Base-by-base conservation (phyloP, 1,140 invertebrate genomes). In the Linepithema humile region DNA sequence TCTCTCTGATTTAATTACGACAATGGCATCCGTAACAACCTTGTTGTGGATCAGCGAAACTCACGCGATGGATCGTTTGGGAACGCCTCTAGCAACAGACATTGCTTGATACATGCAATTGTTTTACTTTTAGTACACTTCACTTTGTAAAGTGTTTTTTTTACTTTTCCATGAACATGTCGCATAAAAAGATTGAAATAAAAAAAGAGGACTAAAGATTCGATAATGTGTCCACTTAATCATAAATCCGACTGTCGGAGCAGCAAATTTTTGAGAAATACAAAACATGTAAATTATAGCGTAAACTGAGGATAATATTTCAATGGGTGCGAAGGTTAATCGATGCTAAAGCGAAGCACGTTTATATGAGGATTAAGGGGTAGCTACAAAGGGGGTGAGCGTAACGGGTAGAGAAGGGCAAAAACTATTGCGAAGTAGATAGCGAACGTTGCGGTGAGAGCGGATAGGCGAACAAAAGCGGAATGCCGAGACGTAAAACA, bases 371-470 rank as follows among this genome's bases (percentile, higher is more conserved):
- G 53, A 64, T 55, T 74, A 87, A 84, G 59, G 45, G 60, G 40
- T 12, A 20, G 20, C 29, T 55, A 43, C 75, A 70, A 69, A 32
- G 35, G 35, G 6, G 35, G 55, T 12, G 7, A 12, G 35, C 3
- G 60, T 17, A 59, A 35, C 5, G 29, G n/a, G 20, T 3, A 2
- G 62, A 29, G 1, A 12, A 17, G 72, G 59, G 57, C 12, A 77
- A 83, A 83, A 83, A 83, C 82, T 75, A 75, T 83, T 43, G 59
- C 82, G 59, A 83, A 75, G 57, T 64, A 74, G 70, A 75, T 75
- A 75, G 82, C 35, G 70, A 74, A 43, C 59, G 45, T n/a, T 75
- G 82, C 35, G 82, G 82, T 75, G 35, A 74, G 45, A 29, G 69
- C 23, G 80, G 59, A 62, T 64, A 53, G 53, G n/a, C 20, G 72